These are phyloP conservation scores for Chrysogorgia sp. DNA, from an alignment of 92 coral and sea anemone species.

Conservation along the genomic window DNA sequence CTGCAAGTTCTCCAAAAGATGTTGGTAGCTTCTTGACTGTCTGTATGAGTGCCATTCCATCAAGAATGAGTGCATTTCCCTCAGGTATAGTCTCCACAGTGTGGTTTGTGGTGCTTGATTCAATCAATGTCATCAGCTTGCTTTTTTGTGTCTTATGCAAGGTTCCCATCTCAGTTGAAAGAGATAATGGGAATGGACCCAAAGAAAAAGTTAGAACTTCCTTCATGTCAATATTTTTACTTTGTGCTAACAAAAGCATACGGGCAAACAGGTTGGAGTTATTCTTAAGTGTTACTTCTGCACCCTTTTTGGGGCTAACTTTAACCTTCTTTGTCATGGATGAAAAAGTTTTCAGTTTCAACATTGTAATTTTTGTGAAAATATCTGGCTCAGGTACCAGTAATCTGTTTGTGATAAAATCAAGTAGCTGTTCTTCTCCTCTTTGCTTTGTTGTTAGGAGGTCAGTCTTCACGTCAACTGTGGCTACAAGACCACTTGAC, in stretches of 20 bases:
- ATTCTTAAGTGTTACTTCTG: constrained; percentile 11
- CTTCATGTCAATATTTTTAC: constrained; percentile 29
- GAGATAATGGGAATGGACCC: constrained; percentile 23
- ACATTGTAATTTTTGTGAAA: constrained; percentile 5
- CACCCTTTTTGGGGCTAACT: constrained; percentile 5
- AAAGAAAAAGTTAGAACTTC: constrained; percentile 24
- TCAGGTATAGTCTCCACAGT: constrained; percentile 11
- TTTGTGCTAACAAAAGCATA: constrained; percentile 26
- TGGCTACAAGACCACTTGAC: constrained; percentile 58
- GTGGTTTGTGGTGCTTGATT: background rate
- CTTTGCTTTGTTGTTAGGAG: constrained; percentile 53
- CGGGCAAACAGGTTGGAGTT: constrained; percentile 21
- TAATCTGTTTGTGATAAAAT: constrained; percentile 2
- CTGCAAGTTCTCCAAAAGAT: constrained; percentile 65
- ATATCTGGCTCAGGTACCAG: constrained; percentile 24
- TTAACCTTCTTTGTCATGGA: constrained; percentile 31
- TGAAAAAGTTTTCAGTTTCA: constrained; percentile 20
- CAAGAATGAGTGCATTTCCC: constrained; percentile 63
- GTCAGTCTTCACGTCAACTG: constrained; percentile 46
- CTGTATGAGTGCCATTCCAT: constrained; percentile 71
- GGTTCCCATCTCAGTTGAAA: constrained; percentile 20
- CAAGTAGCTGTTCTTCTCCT: constrained; percentile 48
- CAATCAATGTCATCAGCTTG: constrained; percentile 9
- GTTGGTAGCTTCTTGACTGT: constrained; percentile 54
- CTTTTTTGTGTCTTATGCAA: constrained; percentile 39